Base-by-base conservation (phyloP, 1,140 invertebrate genomes). In the Lasaia peninsularis region DNA sequence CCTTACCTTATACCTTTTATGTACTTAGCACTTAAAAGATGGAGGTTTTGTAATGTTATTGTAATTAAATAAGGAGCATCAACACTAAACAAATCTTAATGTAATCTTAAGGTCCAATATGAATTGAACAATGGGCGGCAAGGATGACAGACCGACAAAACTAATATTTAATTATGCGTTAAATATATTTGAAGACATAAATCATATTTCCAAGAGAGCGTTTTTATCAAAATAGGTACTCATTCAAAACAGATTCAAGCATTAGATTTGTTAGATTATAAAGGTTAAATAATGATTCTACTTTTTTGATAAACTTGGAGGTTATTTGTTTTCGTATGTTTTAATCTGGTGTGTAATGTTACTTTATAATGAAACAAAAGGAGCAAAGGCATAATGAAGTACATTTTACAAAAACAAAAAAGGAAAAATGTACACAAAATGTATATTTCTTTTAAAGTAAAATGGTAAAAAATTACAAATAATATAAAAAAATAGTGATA, bases 1-100 rank as follows among this genome's bases (percentile, higher is more conserved):
- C 84, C 80, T 82, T 84, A 78, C 71, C 78, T 73, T 70, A 54
- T 69, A 65, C 62, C 40, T 55, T 54, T 55, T 52, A 63, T 80
- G 58, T 75, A 71, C 70, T 63, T 81, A 85, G 75, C 60, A 71
- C 57, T 81, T 52, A 32, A 55, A 14, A 20, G 24, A 40, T 69
- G 56, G 56, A 40, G 44, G 40, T 58, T 55, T 55, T 40, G 24
- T 37, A 40, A 33, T 32, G 12, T 33, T 14, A 11, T 32, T 52
- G 14, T 51, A 9, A 20, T 21, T 20, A 20, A 44, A 21, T 44
- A 20, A 11, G 16, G 40, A 20, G 5, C 18, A 21, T 40, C 35
- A 40, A 18, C 18, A 7, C 31, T 12, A 34, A 14, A 20, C 12
- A 16, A 8, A 20, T 18, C 11, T 1, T 16, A 20, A 20, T 20